These are phyloP conservation scores for Cheilosia scutellata DNA, from an alignment of 2,888 invertebrate genomes.

Conservation along the genomic window DNA sequence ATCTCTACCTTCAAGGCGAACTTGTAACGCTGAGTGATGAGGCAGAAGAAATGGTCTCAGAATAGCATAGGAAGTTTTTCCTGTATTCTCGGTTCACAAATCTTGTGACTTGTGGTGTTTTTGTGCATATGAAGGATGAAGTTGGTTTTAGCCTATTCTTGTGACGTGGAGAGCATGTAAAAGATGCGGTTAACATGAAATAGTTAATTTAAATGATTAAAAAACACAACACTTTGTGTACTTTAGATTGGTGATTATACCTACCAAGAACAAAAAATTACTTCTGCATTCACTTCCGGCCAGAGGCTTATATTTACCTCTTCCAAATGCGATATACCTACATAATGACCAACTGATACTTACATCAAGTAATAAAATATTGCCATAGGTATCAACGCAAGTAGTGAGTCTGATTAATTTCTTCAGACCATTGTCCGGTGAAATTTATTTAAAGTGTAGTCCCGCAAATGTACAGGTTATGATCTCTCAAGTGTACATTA, in stretches of 20 bases:
- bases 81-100: constrained; percentile 30
- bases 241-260: too few species aligned
- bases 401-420: neutral
- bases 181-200: neutral
- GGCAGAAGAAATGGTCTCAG: constrained; percentile 12
- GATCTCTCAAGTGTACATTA: neutral
- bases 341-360: neutral
- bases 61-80: constrained; percentile 27
- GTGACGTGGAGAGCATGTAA: constrained; percentile 6
- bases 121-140: constrained; percentile 11
- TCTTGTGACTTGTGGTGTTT: constrained; percentile 15
- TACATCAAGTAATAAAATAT: neutral
- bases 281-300: too few species aligned
- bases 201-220: constrained; percentile 12
- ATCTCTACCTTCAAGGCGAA: constrained; percentile 60
- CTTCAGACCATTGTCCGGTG: neutral
- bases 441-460: constrained; percentile 6
- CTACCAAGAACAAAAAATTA: too few species aligned
- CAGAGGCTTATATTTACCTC: neutral
- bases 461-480: neutral
- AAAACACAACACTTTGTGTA: neutral
- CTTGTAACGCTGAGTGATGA: constrained; percentile 46
- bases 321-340: too few species aligned
- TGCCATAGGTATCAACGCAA: neutral
- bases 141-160: constrained; percentile 8